Evolutionary conservation across 2,113 vertebrate genomes (phyloP), one percentile per base, ranked within the genome.

Genomic region (Chaetura pelagica): DNA sequence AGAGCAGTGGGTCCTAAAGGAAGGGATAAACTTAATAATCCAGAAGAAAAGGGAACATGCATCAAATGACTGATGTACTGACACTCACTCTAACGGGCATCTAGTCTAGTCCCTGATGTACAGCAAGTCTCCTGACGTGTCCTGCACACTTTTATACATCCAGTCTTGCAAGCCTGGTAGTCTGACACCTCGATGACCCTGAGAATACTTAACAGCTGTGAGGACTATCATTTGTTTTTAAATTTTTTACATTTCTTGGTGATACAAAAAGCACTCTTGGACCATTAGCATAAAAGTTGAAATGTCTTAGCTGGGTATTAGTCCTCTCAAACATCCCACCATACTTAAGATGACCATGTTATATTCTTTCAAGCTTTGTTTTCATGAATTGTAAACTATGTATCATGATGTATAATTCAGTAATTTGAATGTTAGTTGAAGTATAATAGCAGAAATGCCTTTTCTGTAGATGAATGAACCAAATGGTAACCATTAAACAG

Each of bases 351-450:
- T 97, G 98, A 89, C 95, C 97, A 93, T 96, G 84, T 94, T 95
- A 79, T 97, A 85, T 94, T 96, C 93, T 92, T 97, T 94, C 27
- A 38, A 93, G 94, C 97, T 96, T 97, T 97, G 81, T 97, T 98
- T 98, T 97, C 97, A 94, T 87, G 81, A 69, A 90, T 90, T 98
- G 97, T 98, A 97, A 97, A 97, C 80, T 94, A 74, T 97, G 97
- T 98, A 98, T 94, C 96, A 96, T 97, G 97, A 95, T 98, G 94
- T 98, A 97, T 95, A 97, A 95, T 94, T 97, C 68, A 95, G 94
- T 95, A 96, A 95, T 94, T 87, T 91, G 97, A 97, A 97, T 96
- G 93, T 87, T 95, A 97, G 98, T 97, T 89, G 97, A 97, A 51
- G 71, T 97, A 84, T 89, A 84, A 73, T 96, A 97, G 97, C 96